phyloP scores from a whole-genome alignment of 1,140 invertebrate genomes.

The Drosophila repletoides region DNA sequence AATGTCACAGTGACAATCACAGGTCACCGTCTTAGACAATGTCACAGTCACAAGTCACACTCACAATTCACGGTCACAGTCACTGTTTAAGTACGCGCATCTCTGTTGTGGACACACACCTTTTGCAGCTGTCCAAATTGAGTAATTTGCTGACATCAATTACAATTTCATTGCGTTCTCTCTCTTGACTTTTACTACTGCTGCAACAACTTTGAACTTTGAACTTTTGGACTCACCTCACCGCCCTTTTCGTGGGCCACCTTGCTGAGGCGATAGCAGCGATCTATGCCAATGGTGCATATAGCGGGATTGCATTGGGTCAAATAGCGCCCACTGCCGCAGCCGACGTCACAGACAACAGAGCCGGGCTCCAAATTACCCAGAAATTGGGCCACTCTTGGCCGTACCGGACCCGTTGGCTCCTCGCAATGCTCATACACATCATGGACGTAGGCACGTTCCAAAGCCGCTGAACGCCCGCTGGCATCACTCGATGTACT shows the following conservation, averaged over 20 bases:
- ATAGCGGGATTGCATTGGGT: slow-evolving; percentile 91
- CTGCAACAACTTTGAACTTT: no score
- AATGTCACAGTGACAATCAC: no score
- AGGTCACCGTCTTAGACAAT: no score
- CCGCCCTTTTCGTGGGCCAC: slow-evolving; percentile 90
- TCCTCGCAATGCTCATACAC: slow-evolving; percentile 94
- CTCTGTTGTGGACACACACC: no score
- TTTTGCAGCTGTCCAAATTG: not conserved
- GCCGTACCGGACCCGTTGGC: slow-evolving; percentile 90
- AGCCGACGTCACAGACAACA: slow-evolving; percentile 96
- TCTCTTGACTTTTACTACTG: not conserved
- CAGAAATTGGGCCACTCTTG: slow-evolving; percentile 93
- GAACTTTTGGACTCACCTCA: slow-evolving; percentile 91
- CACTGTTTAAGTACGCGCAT: no score
- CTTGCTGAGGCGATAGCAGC: slow-evolving; percentile 90
- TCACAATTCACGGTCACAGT: no score
- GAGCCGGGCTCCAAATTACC: slow-evolving; percentile 93
- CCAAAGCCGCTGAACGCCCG: slow-evolving; percentile 88
- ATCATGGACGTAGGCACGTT: slow-evolving; percentile 97
- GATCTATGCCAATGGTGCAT: slow-evolving; percentile 93
- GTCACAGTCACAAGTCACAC: no score
- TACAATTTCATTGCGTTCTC: slow-evolving; percentile 20
- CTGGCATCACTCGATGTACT: slow-evolving; percentile 67
- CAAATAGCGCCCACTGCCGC: slow-evolving; percentile 96
- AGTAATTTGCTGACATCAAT: slow-evolving; percentile 52